Conservation (phyloP, 2,888 invertebrate genomes). For the Apeira syringaria region DNA sequence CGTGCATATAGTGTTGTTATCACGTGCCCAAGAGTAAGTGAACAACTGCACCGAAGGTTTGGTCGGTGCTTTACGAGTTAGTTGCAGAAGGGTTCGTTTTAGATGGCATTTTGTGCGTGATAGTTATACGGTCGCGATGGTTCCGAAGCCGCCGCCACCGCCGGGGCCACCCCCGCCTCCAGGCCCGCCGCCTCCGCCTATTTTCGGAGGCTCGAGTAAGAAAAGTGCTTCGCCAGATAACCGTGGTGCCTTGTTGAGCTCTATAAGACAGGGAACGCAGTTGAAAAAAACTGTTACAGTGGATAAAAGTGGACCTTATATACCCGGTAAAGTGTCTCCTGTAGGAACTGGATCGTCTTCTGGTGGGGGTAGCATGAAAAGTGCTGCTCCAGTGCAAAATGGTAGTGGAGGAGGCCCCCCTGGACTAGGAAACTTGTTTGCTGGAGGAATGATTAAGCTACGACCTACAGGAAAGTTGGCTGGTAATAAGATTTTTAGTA, state of each 20-base stretch:
- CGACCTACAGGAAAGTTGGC: slow-evolving; percentile 86
- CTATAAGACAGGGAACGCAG: slow-evolving; percentile 91
- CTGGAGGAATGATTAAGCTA: slow-evolving; percentile 92
- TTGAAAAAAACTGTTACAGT: slow-evolving; percentile 94
- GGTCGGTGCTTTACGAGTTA: slow-evolving; percentile 29
- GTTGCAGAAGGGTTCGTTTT: slow-evolving; percentile 30
- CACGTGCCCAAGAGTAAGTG: slow-evolving; percentile 52
- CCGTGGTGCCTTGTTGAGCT: slow-evolving; percentile 89
- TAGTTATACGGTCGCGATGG: slow-evolving; percentile 47
- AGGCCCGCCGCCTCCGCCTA: slow-evolving; percentile 82
- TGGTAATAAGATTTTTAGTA: slow-evolving; percentile 43
- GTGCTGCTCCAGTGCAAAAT: slow-evolving; percentile 61
- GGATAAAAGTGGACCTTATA: slow-evolving; percentile 93
- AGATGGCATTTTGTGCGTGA: slow-evolving; percentile 51
- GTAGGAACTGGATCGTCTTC: slow-evolving; percentile 48
- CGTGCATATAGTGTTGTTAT: slow-evolving; percentile 57
- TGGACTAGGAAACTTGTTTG: slow-evolving; percentile 88
- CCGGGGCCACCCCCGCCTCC: slow-evolving; percentile 87
- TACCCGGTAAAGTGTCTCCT: slow-evolving; percentile 85
- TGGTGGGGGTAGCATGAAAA: slow-evolving; percentile 59
- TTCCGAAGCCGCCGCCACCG: slow-evolving; percentile 85
- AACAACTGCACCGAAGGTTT: too few species aligned
- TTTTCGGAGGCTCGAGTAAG: slow-evolving; percentile 71
- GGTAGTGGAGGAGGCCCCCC: slow-evolving; percentile 49
- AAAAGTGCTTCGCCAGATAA: slow-evolving; percentile 76